Conservation (phyloP, 2,113 vertebrate genomes). For the Rana temporaria region DNA sequence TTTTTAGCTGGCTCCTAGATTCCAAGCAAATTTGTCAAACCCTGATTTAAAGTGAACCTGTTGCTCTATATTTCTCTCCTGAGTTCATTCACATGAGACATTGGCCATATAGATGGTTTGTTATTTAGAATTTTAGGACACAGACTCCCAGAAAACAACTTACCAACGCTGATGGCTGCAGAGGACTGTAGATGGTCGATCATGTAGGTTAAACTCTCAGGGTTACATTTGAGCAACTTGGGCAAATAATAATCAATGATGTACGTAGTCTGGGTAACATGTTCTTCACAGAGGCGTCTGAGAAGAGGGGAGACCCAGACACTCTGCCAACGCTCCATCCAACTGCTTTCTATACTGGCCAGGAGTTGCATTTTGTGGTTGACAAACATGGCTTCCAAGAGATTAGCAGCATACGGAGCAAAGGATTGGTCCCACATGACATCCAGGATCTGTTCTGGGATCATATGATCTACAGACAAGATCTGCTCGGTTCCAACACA, state of each 20-base stretch:
- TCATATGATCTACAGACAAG: constrained; percentile 76
- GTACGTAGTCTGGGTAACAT: constrained; percentile 85
- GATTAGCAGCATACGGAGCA: constrained; percentile 89
- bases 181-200: constrained; percentile 84
- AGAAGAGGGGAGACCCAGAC: constrained; percentile 91
- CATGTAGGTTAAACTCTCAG: constrained; percentile 88
- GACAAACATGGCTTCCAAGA: constrained; percentile 91
- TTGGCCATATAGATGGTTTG: neutral
- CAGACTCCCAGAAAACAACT: constrained; percentile 49
- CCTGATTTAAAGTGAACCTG: too few relatives aligned
- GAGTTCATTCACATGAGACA: neutral
- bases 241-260: constrained; percentile 94
- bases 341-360: constrained; percentile 59
- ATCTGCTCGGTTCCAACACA: constrained; percentile 80
- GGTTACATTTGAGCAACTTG: constrained; percentile 87
- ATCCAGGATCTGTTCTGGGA: constrained; percentile 81
- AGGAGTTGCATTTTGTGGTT: constrained; percentile 84
- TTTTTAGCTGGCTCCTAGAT: too few relatives aligned
- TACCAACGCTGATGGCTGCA: constrained; percentile 75
- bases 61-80: too few relatives aligned
- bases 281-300: constrained; percentile 82
- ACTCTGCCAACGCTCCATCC: constrained; percentile 85
- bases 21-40: too few relatives aligned
- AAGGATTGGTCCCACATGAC: constrained; percentile 91
- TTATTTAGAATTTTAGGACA: neutral